These are phyloP conservation scores for Labia minor DNA, from an alignment of 2,888 invertebrate genomes.

Conservation along the genomic window DNA sequence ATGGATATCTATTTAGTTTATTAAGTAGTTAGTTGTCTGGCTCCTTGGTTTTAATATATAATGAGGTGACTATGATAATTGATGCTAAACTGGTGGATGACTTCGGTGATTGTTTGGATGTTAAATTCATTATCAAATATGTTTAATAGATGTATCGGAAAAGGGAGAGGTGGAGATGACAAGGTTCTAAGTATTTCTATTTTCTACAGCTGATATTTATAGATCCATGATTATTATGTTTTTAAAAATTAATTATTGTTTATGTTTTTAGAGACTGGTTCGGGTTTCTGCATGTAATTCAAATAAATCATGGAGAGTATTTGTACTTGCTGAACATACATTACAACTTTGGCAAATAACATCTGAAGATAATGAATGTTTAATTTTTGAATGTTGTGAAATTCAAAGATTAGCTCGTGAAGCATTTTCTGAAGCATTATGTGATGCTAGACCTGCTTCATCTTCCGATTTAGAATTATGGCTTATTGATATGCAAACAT, in stretches of 20 bases:
- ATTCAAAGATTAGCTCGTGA: conserved; percentile 61
- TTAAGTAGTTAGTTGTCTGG: too few relatives aligned
- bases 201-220: conserved; percentile 22
- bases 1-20: too few relatives aligned
- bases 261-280: conserved; percentile 43
- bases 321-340: conserved; percentile 62
- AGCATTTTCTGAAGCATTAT: conserved; percentile 54
- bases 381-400: conserved; percentile 63
- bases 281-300: conserved; percentile 47
- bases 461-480: conserved; percentile 52
- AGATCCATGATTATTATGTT: too few relatives aligned
- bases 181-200: conserved; percentile 5
- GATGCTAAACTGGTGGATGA: too few relatives aligned
- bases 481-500: conserved; percentile 67
- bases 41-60: too few relatives aligned
- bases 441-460: conserved; percentile 36
- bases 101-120: too few relatives aligned
- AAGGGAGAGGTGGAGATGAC: too few relatives aligned
- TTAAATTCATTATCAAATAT: too few relatives aligned
- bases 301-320: conserved; percentile 43
- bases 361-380: conserved; percentile 46
- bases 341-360: conserved; percentile 73
- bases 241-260: too few relatives aligned
- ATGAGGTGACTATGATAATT: too few relatives aligned
- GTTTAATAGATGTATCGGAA: too few relatives aligned